phyloP scores from a whole-genome alignment of 2,113 vertebrate genomes.

The Patagioenas fasciata region DNA sequence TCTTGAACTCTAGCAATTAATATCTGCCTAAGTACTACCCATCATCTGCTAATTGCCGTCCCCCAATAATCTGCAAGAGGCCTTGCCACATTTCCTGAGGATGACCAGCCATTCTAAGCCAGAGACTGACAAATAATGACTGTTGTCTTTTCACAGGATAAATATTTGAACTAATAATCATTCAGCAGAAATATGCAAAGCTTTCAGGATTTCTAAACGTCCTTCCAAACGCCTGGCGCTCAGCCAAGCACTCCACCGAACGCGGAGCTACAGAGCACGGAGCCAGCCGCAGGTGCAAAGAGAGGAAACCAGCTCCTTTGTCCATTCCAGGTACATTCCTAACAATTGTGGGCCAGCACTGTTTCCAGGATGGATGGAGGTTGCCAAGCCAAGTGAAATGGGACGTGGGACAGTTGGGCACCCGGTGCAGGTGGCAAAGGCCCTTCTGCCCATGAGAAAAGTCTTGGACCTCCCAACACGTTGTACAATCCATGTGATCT shows the following conservation, averaged over 20 bases:
- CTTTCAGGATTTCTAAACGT: neutral
- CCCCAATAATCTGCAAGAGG: accelerated
- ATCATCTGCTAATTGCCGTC: too few species aligned
- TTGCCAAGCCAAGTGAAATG: too few species aligned
- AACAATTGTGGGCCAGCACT: neutral
- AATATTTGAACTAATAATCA: conserved; percentile 2
- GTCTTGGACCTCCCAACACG: neutral
- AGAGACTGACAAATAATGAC: neutral
- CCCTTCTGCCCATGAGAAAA: neutral
- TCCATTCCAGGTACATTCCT: neutral
- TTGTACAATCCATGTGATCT: neutral
- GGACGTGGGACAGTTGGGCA: too few species aligned
- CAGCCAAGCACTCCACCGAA: neutral
- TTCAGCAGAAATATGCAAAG: neutral
- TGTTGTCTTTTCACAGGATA: neutral
- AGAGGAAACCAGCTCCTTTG: accelerated
- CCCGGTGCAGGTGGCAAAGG: too few species aligned
- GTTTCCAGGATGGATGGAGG: too few species aligned
- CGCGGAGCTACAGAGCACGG: neutral
- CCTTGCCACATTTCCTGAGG: neutral
- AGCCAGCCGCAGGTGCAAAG: neutral
- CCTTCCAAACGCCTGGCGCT: neutral
- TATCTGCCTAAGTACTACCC: accelerated
- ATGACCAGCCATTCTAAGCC: neutral
- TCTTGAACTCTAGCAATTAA: neutral